Base-by-base conservation (phyloP, 2,888 invertebrate species). In the Piscicola geometra region DNA sequence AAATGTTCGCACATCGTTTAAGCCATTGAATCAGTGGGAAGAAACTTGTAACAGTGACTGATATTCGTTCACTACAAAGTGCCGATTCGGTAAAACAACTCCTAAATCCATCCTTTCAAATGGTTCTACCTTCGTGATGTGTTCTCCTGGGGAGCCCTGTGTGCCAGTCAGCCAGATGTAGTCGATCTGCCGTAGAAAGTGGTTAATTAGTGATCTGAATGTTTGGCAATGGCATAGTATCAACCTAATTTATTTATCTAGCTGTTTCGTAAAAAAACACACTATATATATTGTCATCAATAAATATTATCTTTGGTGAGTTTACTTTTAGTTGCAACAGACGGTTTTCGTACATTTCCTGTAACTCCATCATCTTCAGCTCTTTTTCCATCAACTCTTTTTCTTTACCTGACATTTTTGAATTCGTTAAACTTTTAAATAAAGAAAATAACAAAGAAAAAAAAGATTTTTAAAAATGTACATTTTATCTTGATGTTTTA, bases 311-410 rank as follows among this genome's bases (percentile, higher is more conserved):
- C 30, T 68, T n/a, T 30, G 3, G 5, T 18, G 3, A 36, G n/a
- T 71, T 30, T 47, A 79, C 79, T 75, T 79, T 79, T 18, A 79
- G 64, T 67, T 79, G 77, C 18, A 79, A 60, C 71, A 79, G 73
- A 73, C 79, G 41, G 33, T 75, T 76, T 68, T 79, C 79, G 50
- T 79, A 79, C n/a, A 79, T 76, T 70, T 79, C 79, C 28, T 79
- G 78, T 36, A 79, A 70, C 64, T 79, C 79, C 60, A 71, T 47
- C 76, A 79, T 32, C 67, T 78, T 76, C 75, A 75, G 64, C 52
- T 79, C 78, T 60, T 79, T 79, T 68, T 79, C 74, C 68, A 66
- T 25, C 30, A 79, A 47, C 64, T 79, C 79, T 41, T 78, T 79
- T 50, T 79, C 77, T 67, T 78, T 79, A 0, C 72, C 79, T 79